A percentile compares a stretch with the other conserved stretches of the same genome.
Conservation (phyloP, 2,888 invertebrate genomes). For the Drosophila ustulata region DNA sequence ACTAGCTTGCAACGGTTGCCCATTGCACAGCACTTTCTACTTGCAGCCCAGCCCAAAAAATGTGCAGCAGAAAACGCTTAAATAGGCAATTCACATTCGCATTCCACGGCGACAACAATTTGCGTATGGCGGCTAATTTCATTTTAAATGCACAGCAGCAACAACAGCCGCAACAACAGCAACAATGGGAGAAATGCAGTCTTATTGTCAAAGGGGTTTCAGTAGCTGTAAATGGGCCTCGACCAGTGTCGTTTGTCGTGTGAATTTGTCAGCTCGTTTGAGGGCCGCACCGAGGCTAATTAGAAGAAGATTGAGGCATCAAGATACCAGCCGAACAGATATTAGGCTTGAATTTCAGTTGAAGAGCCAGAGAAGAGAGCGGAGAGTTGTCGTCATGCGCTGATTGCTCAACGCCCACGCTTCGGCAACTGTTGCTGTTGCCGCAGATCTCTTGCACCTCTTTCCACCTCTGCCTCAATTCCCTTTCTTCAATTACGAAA, state of each 20-base stretch:
- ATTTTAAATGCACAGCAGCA: conserved; percentile 61
- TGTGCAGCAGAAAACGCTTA: conserved; percentile 4
- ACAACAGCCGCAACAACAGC: conserved; percentile 35
- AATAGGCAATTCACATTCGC: conserved; percentile 46
- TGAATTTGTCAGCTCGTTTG: conserved; percentile 47
- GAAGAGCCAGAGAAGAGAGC: conserved; percentile 1
- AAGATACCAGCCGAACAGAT: neutral
- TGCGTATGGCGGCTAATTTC: conserved; percentile 67
- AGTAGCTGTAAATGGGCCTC: conserved; percentile 21
- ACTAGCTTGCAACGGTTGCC: conserved; percentile 19
- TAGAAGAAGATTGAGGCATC: conserved; percentile 20
- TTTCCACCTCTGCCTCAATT: neutral
- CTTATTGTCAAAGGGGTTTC: conserved; percentile 20
- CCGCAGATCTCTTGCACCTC: conserved; percentile 12
- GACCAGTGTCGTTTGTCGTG: conserved; percentile 26
- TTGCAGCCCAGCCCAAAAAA: conserved; percentile 13
- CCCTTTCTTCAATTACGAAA: conserved; percentile 61
- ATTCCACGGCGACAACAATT: conserved; percentile 60
- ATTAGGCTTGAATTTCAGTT: conserved; percentile 9
- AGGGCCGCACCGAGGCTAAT: conserved; percentile 15
- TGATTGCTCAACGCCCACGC: conserved; percentile 73
- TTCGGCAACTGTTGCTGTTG: conserved; percentile 54
- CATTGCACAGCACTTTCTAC: conserved; percentile 32
- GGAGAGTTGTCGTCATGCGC: conserved; percentile 67
- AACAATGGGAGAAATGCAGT: conserved; percentile 42